phyloP scores from a whole-genome alignment of 2,888 invertebrate genomes.

The Salticus scenicus region DNA sequence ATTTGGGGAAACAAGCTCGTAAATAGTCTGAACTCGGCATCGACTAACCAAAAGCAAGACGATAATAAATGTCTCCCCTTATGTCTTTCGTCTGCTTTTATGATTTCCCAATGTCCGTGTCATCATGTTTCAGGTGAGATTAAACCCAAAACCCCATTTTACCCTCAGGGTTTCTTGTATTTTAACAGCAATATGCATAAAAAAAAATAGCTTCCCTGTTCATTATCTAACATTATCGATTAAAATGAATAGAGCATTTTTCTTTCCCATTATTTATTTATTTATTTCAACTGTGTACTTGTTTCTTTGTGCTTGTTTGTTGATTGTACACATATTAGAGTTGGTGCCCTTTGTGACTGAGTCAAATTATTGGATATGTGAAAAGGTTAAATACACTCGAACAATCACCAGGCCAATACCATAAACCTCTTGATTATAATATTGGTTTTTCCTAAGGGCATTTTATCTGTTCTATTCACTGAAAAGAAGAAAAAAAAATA shows the following conservation, averaged over 20 bases:
- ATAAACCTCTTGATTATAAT: no score
- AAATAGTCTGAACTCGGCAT: constrained; percentile 44
- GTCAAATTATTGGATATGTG: not conserved
- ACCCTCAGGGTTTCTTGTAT: not conserved
- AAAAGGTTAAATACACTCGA: not conserved
- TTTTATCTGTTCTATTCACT: no score
- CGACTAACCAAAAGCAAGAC: constrained; percentile 37
- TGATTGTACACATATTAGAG: no score
- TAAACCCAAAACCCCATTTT: constrained; percentile 16
- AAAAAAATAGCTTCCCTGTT: not conserved
- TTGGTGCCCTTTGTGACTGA: no score
- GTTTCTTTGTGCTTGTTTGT: not conserved
- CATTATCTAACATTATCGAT: not conserved
- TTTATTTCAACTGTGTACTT: not conserved
- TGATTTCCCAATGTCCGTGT: constrained; percentile 45
- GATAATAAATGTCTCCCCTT: constrained; percentile 48
- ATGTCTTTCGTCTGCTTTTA: constrained; percentile 51
- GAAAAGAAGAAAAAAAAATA: no score
- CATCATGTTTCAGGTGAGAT: constrained; percentile 35
- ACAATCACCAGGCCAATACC: not conserved
- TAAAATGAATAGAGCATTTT: not conserved
- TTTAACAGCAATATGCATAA: no score
- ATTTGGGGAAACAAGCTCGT: constrained; percentile 27
- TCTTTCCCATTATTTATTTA: no score
- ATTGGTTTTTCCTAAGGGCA: no score